phyloP scores from a whole-genome alignment of 1,140 invertebrate species.

The Chironomus striatipennis region DNA sequence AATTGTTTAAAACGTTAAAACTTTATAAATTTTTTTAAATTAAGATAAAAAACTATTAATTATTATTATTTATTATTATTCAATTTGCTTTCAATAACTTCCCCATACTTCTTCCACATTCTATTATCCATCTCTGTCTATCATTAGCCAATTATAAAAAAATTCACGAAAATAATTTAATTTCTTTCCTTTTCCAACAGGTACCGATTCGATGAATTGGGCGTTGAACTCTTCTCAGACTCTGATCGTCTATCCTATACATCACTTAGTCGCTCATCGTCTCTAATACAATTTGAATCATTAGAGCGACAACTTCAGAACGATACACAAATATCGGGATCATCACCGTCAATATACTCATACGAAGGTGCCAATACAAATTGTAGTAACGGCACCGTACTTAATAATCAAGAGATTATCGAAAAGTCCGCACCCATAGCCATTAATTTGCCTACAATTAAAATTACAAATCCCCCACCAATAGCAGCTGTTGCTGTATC shows the following conservation, averaged over 20 bases:
- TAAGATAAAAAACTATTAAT: too few relatives aligned
- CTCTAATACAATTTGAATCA: conserved; percentile 70
- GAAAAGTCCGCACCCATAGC: conserved; percentile 4
- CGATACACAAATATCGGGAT: conserved; percentile 16
- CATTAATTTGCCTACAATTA: conserved; percentile 21
- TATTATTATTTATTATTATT: too few relatives aligned
- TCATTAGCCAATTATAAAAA: too few relatives aligned
- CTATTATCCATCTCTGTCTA: too few relatives aligned
- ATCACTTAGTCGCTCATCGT: conserved; percentile 59
- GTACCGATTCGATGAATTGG: conserved; percentile 39
- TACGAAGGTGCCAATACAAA: not conserved
- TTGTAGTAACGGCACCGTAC: conserved; percentile 20
- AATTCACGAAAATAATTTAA: too few relatives aligned
- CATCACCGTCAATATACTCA: conserved; percentile 16
- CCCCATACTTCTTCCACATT: too few relatives aligned
- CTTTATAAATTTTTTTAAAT: too few relatives aligned
- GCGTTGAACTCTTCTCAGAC: conserved; percentile 38
- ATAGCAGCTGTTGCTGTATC: conserved; percentile 23
- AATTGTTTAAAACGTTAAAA: too few relatives aligned
- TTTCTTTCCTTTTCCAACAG: conserved; percentile 25
- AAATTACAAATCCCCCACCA: not conserved
- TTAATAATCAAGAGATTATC: conserved; percentile 25
- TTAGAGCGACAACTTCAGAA: conserved; percentile 41
- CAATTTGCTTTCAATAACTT: too few relatives aligned
- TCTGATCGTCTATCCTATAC: conserved; percentile 44